Evolutionary conservation across 2,888 invertebrate genomes (phyloP), one percentile per base, ranked within the genome.

Genomic region (Rotaria macrura): DNA sequence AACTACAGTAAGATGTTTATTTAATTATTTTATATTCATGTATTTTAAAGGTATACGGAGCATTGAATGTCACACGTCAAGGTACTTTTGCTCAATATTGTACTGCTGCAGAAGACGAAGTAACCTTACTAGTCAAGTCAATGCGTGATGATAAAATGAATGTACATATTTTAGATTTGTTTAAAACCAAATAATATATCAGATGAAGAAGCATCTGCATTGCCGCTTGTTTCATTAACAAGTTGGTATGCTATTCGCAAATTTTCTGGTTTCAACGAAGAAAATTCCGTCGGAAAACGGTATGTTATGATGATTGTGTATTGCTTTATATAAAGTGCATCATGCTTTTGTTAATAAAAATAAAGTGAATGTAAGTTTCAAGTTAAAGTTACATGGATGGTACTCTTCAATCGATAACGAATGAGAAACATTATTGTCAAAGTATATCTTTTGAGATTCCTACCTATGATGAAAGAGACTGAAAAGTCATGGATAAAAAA

Each of bases 181-280:
- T 43, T 79, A 79, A 79, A 79, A 79, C 79, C 79, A 25, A 79
- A 40, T n/a, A 79, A 79, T 79, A 40, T 79, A 25, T n/a, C 79
- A n/a, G 79, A 79, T 43, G 79, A 25, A 79, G 79, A 43, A 43
- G 79, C 79, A 43, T n/a, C 79, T 43, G 43, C 25, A 12, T 79
- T 43, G 17, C 79, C 79, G 25, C 79, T 79, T 79, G 79, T 79
- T 14, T 79, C 79, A 23, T 43, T 79, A 43, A 79, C 79, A 10
- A 79, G 79, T 79, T 79, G 79, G 79, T 79, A 79, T 79, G 79
- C 79, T 43, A 43, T 79, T 25, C 1, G 43, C 43, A 79, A 79
- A 79, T 43, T 79, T 79, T n/a, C 43, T 79, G 79, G 79, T 10
- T 43, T 43, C 7, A 79, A 25, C n/a, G 43, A 40, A 79, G 10